phyloP scores from a whole-genome alignment of 2,113 vertebrate genomes.

The Pomatostomus ruficeps region DNA sequence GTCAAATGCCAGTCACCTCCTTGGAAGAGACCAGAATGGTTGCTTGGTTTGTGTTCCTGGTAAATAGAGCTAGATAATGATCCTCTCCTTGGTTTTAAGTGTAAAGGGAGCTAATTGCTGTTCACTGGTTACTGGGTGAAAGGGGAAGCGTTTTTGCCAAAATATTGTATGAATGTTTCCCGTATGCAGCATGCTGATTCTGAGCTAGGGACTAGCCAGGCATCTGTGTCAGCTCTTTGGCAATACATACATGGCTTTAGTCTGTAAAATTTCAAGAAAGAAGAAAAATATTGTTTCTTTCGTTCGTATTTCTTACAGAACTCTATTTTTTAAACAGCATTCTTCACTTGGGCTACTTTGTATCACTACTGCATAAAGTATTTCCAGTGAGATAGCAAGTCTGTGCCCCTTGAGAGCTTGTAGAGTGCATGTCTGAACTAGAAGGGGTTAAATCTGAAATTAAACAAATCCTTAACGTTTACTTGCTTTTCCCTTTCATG shows the following conservation, averaged over 20 bases:
- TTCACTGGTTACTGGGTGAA: not conserved
- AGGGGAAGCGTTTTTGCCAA: not conserved
- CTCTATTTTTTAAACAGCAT: not conserved
- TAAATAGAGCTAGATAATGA: not conserved
- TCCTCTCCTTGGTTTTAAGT: not conserved
- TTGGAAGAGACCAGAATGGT: not conserved
- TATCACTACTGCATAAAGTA: not conserved
- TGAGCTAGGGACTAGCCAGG: not conserved
- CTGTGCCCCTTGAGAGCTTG: not conserved
- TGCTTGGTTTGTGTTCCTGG: not conserved
- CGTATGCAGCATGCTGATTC: not conserved
- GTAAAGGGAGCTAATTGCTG: not conserved
- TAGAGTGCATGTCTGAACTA: not conserved
- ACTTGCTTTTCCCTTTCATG: constrained; percentile 30
- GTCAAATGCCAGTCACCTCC: constrained; percentile 21
- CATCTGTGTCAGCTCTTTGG: not conserved
- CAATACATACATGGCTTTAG: not conserved
- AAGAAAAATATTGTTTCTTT: not conserved
- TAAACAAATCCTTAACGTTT: not conserved
- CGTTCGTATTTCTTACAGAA: not conserved
- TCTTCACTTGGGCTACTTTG: not conserved
- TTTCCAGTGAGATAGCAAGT: not conserved
- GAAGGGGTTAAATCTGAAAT: constrained; percentile 39
- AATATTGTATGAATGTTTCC: not conserved
- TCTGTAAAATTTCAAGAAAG: not conserved